Evolutionary conservation across 2,113 vertebrate species (phyloP).

Genomic region (Podarcis raffonei): DNA sequence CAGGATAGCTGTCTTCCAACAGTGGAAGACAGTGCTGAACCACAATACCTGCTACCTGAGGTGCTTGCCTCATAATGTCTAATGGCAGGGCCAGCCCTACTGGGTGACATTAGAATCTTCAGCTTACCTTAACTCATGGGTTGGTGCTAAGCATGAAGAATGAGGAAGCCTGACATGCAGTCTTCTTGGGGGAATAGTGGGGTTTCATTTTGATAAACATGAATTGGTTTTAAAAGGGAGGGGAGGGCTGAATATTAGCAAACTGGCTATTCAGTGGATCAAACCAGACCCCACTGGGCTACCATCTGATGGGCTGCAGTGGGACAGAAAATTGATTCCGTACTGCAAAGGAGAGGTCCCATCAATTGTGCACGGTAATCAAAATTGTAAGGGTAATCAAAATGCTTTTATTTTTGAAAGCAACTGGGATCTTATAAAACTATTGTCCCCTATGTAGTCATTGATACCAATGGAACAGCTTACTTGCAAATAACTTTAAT

Average conservation of each 20-base stretch:
- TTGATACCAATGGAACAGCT: not conserved
- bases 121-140: not conserved
- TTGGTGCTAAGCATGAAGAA: not conserved
- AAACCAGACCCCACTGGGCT: not conserved
- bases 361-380: not conserved
- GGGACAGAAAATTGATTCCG: not conserved
- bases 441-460: not conserved
- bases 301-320: not conserved
- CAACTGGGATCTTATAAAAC: not conserved
- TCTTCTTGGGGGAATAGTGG: not conserved
- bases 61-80: no score
- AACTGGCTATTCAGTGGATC: not conserved
- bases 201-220: not conserved
- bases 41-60: no score
- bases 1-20: no score
- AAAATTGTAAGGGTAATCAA: no score
- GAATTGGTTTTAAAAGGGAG: not conserved
- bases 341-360: not conserved
- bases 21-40: no score
- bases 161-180: no score
- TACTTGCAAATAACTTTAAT: not conserved
- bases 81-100: no score
- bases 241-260: not conserved
- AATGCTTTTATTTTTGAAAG: not conserved
- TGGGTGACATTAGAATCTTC: not conserved